Evolutionary conservation across 2,797 vertebrate species (phyloP).

Genomic region (Pantherophis vulpinus): DNA sequence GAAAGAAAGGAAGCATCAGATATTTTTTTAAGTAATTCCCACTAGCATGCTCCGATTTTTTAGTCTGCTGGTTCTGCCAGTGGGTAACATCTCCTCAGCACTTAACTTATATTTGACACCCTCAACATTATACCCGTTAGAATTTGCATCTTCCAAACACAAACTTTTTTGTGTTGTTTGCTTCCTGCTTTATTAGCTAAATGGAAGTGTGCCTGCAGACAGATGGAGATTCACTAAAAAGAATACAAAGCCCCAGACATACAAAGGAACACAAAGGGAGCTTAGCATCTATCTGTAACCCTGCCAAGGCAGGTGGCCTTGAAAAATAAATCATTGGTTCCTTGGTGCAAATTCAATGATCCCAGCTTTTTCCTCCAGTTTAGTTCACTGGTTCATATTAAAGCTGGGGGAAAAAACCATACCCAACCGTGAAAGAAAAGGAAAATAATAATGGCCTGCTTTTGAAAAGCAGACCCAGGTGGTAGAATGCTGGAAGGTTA

Average conservation of each 20-base stretch:
- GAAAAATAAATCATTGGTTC: conserved; percentile 10
- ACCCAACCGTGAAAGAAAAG: not conserved
- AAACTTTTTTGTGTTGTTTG: not conserved
- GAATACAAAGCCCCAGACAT: not conserved
- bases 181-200: not conserved
- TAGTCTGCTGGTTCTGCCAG: not conserved
- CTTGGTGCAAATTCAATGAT: not conserved
- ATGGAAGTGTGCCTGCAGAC: not conserved
- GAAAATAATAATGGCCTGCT: not conserved
- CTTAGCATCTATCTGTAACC: not conserved
- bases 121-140: not conserved
- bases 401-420: not conserved
- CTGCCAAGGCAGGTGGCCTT: conserved; percentile 6
- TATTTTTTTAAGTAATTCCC: not conserved
- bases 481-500: not conserved
- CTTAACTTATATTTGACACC: not conserved
- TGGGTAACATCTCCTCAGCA: not conserved
- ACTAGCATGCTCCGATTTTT: too few species aligned
- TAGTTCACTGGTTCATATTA: not conserved
- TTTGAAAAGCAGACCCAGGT: not conserved
- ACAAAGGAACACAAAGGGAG: conserved; percentile 16
- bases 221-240: not conserved
- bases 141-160: not conserved
- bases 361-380: not conserved
- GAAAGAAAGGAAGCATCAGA: not conserved